Evolutionary conservation across 2,797 vertebrate genomes (phyloP), one percentile per base, ranked within the genome.

Genomic region (Rhinogobio ventralis): DNA sequence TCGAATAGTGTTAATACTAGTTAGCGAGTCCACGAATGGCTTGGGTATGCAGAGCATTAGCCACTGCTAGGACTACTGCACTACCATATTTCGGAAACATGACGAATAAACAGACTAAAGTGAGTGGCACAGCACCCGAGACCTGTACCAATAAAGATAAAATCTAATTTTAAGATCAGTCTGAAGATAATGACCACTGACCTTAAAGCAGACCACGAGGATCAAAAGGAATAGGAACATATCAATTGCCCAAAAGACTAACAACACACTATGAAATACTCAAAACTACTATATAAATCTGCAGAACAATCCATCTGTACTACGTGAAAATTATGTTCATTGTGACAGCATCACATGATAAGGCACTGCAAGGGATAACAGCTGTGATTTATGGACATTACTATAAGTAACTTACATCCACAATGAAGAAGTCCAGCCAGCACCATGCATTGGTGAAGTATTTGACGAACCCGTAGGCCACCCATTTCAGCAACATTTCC

Each of bases 401-500:
- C 20, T 28, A 39, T 36, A 62, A 74, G 91, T 94, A 95, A 97
- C 98, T 95, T 97, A 99, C 98, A 94, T 98, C 98, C 90, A 99
- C 98, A 87, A 99, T 99, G 93, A 99, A 98, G 97, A 99, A 99
- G 95, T 99, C 98, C 86, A 99, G 92, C 98, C 98, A 99, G 92
- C 98, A 99, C 98, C 98, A 99, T 89, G 98, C 98, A 0, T 99
- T 99, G 20, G 98, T 99, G 96, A 99, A 99, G 95, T 99, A 99
- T 90, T 99, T 99, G 90, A 98, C 97, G 1, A 99, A 99, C 68
- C 98, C 98, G 0, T 99, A 99, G 68, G 98, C 98, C 30, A 98
- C 97, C 98, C 97, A 99, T 88, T 99, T 99, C 23, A 99, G 96
- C 93, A 99, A 79, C 98, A 99, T 99, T 94, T 99, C 98, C 95